phyloP scores from a whole-genome alignment of 2,113 vertebrate species.

The Oncorhynchus keta region DNA sequence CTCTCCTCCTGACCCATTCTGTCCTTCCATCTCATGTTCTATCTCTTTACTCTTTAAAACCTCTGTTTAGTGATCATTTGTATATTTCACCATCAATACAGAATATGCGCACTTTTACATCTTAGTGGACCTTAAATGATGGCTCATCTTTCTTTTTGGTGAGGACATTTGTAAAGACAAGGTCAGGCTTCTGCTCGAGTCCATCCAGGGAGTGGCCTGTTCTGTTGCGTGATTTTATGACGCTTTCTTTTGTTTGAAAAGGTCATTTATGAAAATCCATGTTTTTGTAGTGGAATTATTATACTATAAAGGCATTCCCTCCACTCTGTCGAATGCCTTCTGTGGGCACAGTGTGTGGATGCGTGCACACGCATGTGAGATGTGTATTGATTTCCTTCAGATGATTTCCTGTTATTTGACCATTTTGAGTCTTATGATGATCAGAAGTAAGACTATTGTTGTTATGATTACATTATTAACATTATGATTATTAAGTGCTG shows the following conservation, averaged over 20 bases:
- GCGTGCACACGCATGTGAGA: conserved; percentile 14
- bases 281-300: conserved; percentile 49
- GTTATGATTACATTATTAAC: conserved; percentile 44
- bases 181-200: conserved; percentile 22
- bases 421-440: conserved; percentile 62
- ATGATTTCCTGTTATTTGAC: conserved; percentile 63
- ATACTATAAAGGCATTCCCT: conserved; percentile 61
- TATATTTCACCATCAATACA: conserved; percentile 40
- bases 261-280: conserved; percentile 68
- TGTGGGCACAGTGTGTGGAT: conserved; percentile 45
- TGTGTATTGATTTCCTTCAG: conserved; percentile 55
- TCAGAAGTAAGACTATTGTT: conserved; percentile 41
- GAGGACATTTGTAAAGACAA: conserved; percentile 6
- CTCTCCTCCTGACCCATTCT: not conserved
- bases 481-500: conserved; percentile 77
- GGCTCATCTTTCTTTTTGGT: conserved; percentile 40
- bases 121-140: conserved; percentile 27
- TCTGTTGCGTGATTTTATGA: conserved; percentile 56
- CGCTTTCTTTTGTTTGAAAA: conserved; percentile 59
- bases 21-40: not conserved
- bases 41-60: conserved; percentile 43
- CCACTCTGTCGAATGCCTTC: conserved; percentile 22
- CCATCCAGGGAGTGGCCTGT: conserved; percentile 57
- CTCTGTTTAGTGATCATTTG: conserved; percentile 27
- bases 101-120: conserved; percentile 69